phyloP scores from a whole-genome alignment of 2,113 vertebrate species.

The Glaucomys volans region DNA sequence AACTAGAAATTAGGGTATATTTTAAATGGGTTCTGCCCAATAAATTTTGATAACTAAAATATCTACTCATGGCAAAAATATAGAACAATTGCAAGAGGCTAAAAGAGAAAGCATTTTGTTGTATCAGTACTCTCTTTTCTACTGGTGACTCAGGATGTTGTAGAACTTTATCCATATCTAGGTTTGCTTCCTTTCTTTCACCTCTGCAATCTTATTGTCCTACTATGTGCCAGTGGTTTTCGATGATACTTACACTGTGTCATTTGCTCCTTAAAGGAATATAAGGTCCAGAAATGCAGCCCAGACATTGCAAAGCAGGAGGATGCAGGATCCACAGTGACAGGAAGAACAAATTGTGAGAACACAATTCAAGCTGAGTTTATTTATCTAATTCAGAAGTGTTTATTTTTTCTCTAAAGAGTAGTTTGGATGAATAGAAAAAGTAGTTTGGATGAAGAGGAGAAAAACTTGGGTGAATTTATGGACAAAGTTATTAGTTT shows the following conservation, averaged over 20 bases:
- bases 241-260: neutral
- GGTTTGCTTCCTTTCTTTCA: neutral
- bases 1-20: neutral
- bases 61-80: neutral
- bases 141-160: neutral
- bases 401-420: slow-evolving; percentile 1
- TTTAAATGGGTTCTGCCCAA: neutral
- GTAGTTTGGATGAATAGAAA: neutral
- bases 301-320: neutral
- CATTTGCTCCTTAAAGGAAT: neutral
- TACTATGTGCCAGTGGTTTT: neutral
- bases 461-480: neutral
- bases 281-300: neutral
- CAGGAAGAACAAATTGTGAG: neutral
- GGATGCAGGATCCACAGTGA: neutral
- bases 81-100: neutral
- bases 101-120: neutral
- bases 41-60: neutral
- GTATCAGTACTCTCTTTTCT: neutral
- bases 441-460: neutral
- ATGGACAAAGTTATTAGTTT: neutral
- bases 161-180: neutral
- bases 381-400: neutral
- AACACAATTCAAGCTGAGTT: neutral
- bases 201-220: neutral